Base-by-base conservation (phyloP, 2,888 invertebrate species). In the Pecten maximus region DNA sequence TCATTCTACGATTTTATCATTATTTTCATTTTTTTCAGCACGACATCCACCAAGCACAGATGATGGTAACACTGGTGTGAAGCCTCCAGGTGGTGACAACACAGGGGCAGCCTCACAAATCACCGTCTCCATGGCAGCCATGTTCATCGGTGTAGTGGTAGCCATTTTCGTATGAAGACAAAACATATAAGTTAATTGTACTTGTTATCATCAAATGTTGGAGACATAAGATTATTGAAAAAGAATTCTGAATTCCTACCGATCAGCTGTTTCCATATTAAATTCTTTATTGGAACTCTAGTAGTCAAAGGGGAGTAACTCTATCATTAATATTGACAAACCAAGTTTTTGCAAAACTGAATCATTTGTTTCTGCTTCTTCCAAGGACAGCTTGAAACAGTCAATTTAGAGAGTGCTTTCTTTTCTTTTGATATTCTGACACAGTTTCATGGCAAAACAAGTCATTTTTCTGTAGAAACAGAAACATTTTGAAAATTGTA, bases 231-330 rank as follows among this genome's bases (percentile, higher is more conserved):
- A 74, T 10, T 35, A 12, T 12, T 44, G 44, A 10, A 74, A 23
- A 28, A n/a, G n/a, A 60, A 23, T 8, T 60, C 60, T 23, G 23
- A 23, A 16, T 19, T 48, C 19, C 48, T 48, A 48, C 48, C 48
- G 48, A 48, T 48, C n/a, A n/a, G n/a, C n/a, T n/a, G n/a, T n/a
- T n/a, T n/a, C n/a, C n/a, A n/a, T n/a, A 48, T 2, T 16, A 48
- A 10, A 10, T 4, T 48, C 16, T 48, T 48, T 48, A 15, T 35
- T 74, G 2, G 16, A 60, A 28, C 23, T 35, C 23, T 74, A 10
- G 74, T 74, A 35, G 28, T 74, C 74, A 74, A 74, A 74, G 74
- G 74, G 74, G 28, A 74, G 35, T 74, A 74, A 74, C 74, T 74
- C 74, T 60, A 60, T 60, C 74, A 35, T 35, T 28, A 74, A 74